A percentile compares a stretch with the other conserved stretches of the same genome.
Conservation (phyloP, 1,140 invertebrate genomes). For the Plectus sambesii region DNA sequence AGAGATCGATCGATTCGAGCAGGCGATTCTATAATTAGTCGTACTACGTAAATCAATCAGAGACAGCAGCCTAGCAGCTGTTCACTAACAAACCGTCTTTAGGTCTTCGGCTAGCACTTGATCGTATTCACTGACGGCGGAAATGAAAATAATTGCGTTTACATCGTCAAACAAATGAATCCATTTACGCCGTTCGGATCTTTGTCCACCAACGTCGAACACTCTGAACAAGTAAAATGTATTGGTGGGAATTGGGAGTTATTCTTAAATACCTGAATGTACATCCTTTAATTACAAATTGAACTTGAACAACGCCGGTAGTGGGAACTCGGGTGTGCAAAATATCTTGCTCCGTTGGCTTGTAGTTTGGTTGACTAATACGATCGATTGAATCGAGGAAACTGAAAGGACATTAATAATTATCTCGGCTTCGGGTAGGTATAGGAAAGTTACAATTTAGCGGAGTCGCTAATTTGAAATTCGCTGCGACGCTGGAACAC, state of each 20-base stretch:
- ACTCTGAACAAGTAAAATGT: slow-evolving; percentile 25
- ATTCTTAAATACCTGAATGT: slow-evolving; percentile 22
- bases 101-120: too few relatives aligned
- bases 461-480: slow-evolving; percentile 50
- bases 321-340: slow-evolving; percentile 88
- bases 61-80: too few relatives aligned
- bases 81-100: too few relatives aligned
- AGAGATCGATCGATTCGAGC: too few relatives aligned
- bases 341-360: slow-evolving; percentile 93
- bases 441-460: slow-evolving; percentile 47
- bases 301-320: slow-evolving; percentile 81
- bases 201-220: slow-evolving; percentile 52
- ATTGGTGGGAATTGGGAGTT: slow-evolving; percentile 5
- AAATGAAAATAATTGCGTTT: too few relatives aligned
- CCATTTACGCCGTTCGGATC: slow-evolving; percentile 52
- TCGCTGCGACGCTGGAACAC: slow-evolving; percentile 47
- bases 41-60: too few relatives aligned
- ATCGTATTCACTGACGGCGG: too few relatives aligned
- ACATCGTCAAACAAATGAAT: slow-evolving; percentile 52
- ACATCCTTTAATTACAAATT: slow-evolving; percentile 58
- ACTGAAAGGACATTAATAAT: slow-evolving; percentile 57
- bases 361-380: slow-evolving; percentile 76
- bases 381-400: slow-evolving; percentile 74
- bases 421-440: slow-evolving; percentile 85
- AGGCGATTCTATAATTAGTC: too few relatives aligned